These are phyloP conservation scores for Larimichthys crocea DNA, from an alignment of 2,113 vertebrate genomes.

Conservation along the genomic window DNA sequence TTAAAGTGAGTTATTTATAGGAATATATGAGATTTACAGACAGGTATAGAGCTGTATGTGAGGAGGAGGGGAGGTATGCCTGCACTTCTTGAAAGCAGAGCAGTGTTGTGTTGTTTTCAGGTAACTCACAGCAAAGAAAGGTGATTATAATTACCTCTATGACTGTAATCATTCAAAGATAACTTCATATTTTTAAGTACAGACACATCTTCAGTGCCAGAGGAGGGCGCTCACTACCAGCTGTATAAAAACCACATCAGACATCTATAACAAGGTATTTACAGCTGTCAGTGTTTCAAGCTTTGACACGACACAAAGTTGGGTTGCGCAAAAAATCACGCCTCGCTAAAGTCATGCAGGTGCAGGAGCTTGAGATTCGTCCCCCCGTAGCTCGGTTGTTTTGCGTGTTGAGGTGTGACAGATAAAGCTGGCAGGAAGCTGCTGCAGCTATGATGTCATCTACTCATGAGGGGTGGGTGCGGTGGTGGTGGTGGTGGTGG, in stretches of 20 bases:
- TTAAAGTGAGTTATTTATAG: neutral
- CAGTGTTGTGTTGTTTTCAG: neutral
- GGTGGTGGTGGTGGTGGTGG: neutral
- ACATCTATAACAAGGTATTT: constrained; percentile 3
- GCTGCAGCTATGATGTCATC: constrained; percentile 86
- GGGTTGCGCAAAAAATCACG: too few relatives aligned
- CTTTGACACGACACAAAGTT: too few relatives aligned
- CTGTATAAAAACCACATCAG: constrained; percentile 23
- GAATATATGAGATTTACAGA: neutral
- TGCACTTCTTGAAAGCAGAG: neutral
- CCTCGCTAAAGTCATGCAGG: too few relatives aligned
- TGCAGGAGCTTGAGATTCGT: neutral
- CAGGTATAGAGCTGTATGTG: neutral
- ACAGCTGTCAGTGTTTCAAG: neutral
- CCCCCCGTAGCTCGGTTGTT: neutral
- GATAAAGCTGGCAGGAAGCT: constrained; percentile 70
- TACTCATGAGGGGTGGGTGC: constrained; percentile 53
- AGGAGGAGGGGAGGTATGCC: neutral
- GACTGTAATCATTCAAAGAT: constrained; percentile 20
- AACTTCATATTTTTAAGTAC: constrained; percentile 48
- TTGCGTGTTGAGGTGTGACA: constrained; percentile 43
- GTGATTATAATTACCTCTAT: neutral
- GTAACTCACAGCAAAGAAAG: neutral
- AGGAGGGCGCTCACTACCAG: constrained; percentile 66
- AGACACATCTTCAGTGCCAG: constrained; percentile 38